Base-by-base conservation (phyloP, 2,888 invertebrate genomes). In the Amaurobius ferox region DNA sequence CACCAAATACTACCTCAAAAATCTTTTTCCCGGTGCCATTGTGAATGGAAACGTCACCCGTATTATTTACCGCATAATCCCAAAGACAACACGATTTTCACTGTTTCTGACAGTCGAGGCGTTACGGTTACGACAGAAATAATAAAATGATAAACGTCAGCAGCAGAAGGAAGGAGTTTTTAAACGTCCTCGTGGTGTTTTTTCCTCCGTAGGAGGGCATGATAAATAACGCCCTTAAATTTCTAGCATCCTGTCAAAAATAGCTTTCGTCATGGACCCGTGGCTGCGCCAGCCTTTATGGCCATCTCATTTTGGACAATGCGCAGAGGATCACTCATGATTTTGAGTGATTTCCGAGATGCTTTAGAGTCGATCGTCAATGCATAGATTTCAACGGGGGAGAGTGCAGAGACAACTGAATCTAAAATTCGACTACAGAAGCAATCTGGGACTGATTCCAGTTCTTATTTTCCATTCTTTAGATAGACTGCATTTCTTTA, bases 181-280 rank as follows among this genome's bases (percentile, higher is more conserved):
- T 85, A 85, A 76, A 76, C 70, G 71, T 70, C 76, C 64, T 83
- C 62, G 39, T 55, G 29, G 32, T 35, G 29, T 81, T 81, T 72
- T 66, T 48, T 73, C 66, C 39, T n/a, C 39, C 19, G 28, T 61
- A 72, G 66, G 55, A 77, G 70, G 72, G 29, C 83, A 85, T 85
- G 83, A 85, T 77, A 85, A 85, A 85, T 85, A 85, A 77, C 76
- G 77, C 77, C 83, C 83, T 78, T 85, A 85, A 85, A 85, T 85
- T 77, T 85, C 83, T 55, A 71, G 83, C 77, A 85, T 85, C 83
- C 83, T 85, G 83, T 85, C 83, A 77, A 85, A 85, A 77, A 85
- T 85, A 71, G 83, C 71, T 85, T 85, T 85, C 83, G 83, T 85
- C 83, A 85, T 85, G 83, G 77, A 9, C 77, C 39, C 67, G 70